Conservation (phyloP, 2,113 vertebrate genomes). For the Piaya cayana region DNA sequence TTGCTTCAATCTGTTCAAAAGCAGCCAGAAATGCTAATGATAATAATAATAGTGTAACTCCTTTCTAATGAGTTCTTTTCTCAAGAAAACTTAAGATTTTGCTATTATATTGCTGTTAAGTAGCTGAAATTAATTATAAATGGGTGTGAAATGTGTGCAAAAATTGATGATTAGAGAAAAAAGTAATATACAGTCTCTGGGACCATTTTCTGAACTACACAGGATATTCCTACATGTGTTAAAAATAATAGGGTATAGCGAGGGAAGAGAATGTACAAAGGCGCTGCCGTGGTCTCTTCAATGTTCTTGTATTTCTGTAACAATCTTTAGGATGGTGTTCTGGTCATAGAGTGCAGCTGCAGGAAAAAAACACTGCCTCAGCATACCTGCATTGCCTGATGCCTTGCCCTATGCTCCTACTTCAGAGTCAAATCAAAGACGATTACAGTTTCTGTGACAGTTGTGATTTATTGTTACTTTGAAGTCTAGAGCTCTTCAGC, state of each 20-base stretch:
- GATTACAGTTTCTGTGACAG: neutral
- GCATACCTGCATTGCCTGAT: neutral
- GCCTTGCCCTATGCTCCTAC: neutral
- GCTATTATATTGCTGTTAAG: neutral
- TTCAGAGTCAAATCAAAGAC: neutral
- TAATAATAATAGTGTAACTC: neutral
- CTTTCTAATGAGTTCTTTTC: neutral
- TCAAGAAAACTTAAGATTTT: neutral
- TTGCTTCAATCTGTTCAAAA: neutral
- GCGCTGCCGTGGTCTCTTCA: neutral
- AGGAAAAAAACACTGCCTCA: neutral
- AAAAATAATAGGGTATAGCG: neutral
- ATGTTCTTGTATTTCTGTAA: neutral
- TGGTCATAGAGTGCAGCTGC: rapidly evolving
- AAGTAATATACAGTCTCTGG: neutral
- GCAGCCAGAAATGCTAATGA: neutral
- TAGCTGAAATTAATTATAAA: neutral
- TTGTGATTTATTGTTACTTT: neutral
- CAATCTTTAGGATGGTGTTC: neutral
- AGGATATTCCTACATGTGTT: neutral
- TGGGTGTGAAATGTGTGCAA: neutral
- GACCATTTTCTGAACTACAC: neutral
- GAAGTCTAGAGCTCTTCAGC: neutral
- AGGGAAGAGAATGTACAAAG: no score
- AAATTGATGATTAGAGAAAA: neutral